Evolutionary conservation across 2,113 vertebrate genomes (phyloP), one percentile per base, ranked within the genome.

Genomic region (Hippocampus guttulatus): DNA sequence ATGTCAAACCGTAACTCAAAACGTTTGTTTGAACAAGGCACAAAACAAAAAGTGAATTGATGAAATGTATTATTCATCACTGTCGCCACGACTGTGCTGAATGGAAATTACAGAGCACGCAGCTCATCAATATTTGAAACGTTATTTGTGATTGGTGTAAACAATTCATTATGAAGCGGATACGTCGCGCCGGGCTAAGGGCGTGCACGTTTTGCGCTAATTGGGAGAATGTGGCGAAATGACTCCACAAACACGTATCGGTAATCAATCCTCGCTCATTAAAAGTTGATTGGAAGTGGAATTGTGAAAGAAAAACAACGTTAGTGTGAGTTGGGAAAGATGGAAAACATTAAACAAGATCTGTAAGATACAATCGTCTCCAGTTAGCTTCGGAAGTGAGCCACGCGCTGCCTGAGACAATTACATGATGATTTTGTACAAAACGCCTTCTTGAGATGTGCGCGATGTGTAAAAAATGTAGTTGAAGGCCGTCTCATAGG

Each of bases 21-120:
- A 33, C 16, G 27, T 61, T 61, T 61, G 58, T 33, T 33, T 38
- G 15, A 18, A 61, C 27, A 61, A 33, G 27, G 15, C 58, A 8
- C 27, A 65, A 30, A 3, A 65, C 23, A 63, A 30, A 51, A 65
- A 49, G 20, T 20, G 18, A 69, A 77, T 20, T 47, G 63, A 67
- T 67, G 67, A 67, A n/a, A 70, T 78, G 45, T 3, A 67, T 67
- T 67, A 51, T 67, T 67, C 45, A 67, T 67, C 14, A 6, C 27
- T 33, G 64, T 20, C 16, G 27, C 58, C 14, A 38, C 58, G 18
- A 6, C 27, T 33, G 58, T 15, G 58, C 43, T 67, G 64, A 67
- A 61, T 33, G 14, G 47, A 67, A 47, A 49, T 51, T 4, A 66
- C 15, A 15, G 8, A 8, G 64, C 40, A 18, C 18, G 43, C n/a